Conservation (phyloP, 1,140 invertebrate species). For the Cydia splendana region DNA sequence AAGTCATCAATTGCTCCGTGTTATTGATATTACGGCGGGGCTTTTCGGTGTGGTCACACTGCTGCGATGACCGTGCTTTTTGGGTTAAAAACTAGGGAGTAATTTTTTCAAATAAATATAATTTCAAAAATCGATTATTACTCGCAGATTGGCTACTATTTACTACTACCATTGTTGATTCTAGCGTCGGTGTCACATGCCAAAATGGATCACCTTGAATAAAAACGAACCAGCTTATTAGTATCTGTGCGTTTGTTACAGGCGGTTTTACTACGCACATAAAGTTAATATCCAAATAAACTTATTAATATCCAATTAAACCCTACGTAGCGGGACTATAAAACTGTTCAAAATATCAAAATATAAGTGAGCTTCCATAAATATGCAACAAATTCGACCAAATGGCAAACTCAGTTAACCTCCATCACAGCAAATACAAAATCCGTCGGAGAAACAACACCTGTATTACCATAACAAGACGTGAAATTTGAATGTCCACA, state of each 20-base stretch:
- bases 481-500: constrained; percentile 77
- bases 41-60: constrained; percentile 45
- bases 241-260: no score
- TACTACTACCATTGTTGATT: no score
- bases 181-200: no score
- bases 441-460: constrained; percentile 66
- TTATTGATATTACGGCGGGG: constrained; percentile 69
- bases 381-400: constrained; percentile 9
- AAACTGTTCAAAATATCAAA: no score
- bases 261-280: no score
- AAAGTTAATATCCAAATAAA: no score
- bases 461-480: constrained; percentile 78
- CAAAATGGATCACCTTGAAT: no score
- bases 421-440: constrained; percentile 44
- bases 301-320: no score
- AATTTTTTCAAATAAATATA: not conserved
- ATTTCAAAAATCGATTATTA: not conserved
- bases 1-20: constrained; percentile 66
- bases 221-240: no score
- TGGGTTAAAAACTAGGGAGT: not conserved
- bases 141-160: no score
- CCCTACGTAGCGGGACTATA: no score
- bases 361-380: not conserved
- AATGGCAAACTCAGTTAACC: constrained; percentile 34
- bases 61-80: not conserved